These are phyloP conservation scores for Bradypus variegatus DNA, from an alignment of 2,797 vertebrate species.

Conservation along the genomic window DNA sequence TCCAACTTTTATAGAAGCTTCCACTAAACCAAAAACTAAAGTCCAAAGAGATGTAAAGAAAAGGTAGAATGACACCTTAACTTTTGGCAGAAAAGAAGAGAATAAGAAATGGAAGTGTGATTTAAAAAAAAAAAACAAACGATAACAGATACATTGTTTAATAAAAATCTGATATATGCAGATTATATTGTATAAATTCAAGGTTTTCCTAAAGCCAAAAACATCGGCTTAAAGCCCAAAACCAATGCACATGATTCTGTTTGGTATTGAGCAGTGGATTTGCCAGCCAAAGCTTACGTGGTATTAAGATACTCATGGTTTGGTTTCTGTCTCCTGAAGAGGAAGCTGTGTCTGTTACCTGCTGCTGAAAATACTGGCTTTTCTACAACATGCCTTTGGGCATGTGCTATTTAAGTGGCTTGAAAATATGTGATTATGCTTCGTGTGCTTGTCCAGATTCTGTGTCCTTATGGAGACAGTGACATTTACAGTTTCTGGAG, in stretches of 20 bases:
- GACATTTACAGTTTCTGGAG: constrained; percentile 59
- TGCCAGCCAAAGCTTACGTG: neutral
- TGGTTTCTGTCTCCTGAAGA: constrained; percentile 37
- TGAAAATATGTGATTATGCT: constrained; percentile 54
- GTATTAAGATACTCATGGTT: constrained; percentile 36
- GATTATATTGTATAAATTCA: neutral
- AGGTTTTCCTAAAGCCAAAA: constrained; percentile 27
- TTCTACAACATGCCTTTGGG: constrained; percentile 51
- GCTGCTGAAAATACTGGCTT: constrained; percentile 37
- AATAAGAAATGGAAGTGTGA: neutral
- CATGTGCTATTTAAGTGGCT: constrained; percentile 59
- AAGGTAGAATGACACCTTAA: neutral
- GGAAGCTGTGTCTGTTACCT: constrained; percentile 40
- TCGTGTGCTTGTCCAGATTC: constrained; percentile 40
- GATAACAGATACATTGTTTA: neutral
- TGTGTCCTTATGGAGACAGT: constrained; percentile 42
- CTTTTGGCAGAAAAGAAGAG: neutral
- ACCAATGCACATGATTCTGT: neutral
- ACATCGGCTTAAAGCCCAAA: constrained; percentile 52
- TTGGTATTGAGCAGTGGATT: neutral
- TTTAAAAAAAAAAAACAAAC: neutral
- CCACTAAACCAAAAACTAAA: neutral
- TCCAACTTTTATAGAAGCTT: neutral
- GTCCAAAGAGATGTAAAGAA: neutral
- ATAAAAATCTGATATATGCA: neutral